A percentile compares a stretch with the other conserved stretches of the same genome.
These are phyloP conservation scores for Marronus borbonicus DNA, from an alignment of 2,888 invertebrate species.

Conservation along the genomic window DNA sequence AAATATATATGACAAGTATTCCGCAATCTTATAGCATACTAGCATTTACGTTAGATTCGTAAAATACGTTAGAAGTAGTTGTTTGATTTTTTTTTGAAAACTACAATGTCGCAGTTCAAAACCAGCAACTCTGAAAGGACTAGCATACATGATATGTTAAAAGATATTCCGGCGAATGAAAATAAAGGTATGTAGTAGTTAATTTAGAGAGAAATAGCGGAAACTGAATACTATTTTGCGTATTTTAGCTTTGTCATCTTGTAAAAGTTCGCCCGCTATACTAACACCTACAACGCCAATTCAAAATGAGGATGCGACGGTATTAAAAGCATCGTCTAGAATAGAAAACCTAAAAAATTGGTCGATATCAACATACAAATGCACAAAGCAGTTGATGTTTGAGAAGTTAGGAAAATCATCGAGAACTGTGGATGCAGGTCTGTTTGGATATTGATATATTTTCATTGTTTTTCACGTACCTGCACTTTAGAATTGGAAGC, in stretches of 20 bases:
- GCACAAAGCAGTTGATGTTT: constrained; percentile 96
- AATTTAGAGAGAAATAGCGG: neutral
- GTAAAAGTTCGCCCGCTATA: constrained; percentile 69
- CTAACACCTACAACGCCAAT: constrained; percentile 72
- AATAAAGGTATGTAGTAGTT: constrained; percentile 72
- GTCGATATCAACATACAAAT: constrained; percentile 98
- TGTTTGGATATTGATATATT: constrained; percentile 49
- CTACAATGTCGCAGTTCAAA: constrained; percentile 66
- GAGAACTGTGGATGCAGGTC: constrained; percentile 89
- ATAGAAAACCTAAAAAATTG: constrained; percentile 95
- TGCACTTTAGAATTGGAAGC: constrained; percentile 85
- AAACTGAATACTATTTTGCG: neutral
- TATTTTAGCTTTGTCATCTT: constrained; percentile 63
- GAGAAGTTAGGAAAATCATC: constrained; percentile 97
- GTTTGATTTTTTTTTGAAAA: constrained; percentile 13
- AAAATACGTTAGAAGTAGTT: constrained; percentile 2
- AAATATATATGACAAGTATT: constrained; percentile 10
- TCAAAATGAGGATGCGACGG: constrained; percentile 74
- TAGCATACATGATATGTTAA: constrained; percentile 89
- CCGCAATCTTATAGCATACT: neutral
- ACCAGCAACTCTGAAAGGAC: constrained; percentile 73
- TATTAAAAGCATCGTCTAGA: constrained; percentile 82
- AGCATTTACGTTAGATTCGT: neutral
- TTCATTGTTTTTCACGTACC: neutral
- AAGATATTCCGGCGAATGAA: constrained; percentile 85